These are phyloP conservation scores for Camelus bactrianus DNA, from an alignment of 2,113 vertebrate genomes.

Conservation along the genomic window DNA sequence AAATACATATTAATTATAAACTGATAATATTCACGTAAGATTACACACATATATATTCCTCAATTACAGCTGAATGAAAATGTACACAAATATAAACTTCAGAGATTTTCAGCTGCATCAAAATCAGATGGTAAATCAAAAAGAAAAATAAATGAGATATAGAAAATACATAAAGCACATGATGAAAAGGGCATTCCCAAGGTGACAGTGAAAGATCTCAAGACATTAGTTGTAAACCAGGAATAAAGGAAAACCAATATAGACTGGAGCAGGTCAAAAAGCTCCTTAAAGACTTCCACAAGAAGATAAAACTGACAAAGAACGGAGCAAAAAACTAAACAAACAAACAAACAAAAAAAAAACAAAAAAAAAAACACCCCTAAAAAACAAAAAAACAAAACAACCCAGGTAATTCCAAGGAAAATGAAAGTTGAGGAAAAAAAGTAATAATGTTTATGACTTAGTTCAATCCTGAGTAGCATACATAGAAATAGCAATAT, in stretches of 20 bases:
- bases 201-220: background rate
- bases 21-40: background rate
- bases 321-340: background rate
- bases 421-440: background rate
- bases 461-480: background rate
- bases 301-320: background rate
- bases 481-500: background rate
- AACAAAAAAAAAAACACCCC: background rate
- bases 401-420: background rate
- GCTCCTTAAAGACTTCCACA: background rate
- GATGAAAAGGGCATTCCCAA: background rate
- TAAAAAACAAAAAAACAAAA: background rate
- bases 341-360: background rate
- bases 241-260: background rate
- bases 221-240: background rate
- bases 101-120: background rate
- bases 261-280: background rate
- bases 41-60: background rate
- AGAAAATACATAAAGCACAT: background rate
- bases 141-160: background rate
- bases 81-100: background rate
- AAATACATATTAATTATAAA: background rate
- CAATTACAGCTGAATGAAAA: background rate
- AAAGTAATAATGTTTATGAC: background rate
- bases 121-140: background rate